phyloP scores from a whole-genome alignment of 92 coral and sea anemone species.

The Epizoanthus scotinus region DNA sequence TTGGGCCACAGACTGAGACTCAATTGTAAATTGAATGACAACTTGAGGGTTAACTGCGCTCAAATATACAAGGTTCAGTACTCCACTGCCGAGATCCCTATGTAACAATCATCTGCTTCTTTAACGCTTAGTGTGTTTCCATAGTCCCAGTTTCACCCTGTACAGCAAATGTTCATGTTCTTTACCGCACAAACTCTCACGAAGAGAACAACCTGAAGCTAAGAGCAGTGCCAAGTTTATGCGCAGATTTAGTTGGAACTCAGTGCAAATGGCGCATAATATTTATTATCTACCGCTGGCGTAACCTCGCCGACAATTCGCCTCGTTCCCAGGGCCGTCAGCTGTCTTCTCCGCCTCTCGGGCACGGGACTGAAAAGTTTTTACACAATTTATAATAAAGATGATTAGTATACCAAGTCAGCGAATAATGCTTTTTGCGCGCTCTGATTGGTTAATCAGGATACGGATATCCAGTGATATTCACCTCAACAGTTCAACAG shows the following conservation, averaged over 20 bases:
- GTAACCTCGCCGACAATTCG: not conserved
- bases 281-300: not conserved
- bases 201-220: too few species aligned
- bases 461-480: too few species aligned
- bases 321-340: too few species aligned
- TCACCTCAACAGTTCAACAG: too few species aligned
- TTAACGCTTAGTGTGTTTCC: not conserved
- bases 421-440: too few species aligned
- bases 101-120: not conserved
- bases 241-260: not conserved
- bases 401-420: too few species aligned
- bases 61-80: not conserved
- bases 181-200: not conserved
- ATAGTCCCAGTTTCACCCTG: not conserved
- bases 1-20: not conserved
- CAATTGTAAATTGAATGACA: not conserved
- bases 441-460: too few species aligned
- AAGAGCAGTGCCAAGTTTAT: slow-evolving; percentile 8
- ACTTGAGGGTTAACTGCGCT: not conserved
- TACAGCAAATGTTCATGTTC: not conserved
- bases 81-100: not conserved
- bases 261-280: not conserved
- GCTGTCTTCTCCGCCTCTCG: too few species aligned
- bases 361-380: too few species aligned
- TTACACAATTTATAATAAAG: too few species aligned